phyloP scores from a whole-genome alignment of 2,113 vertebrate species.

The Scomber japonicus region DNA sequence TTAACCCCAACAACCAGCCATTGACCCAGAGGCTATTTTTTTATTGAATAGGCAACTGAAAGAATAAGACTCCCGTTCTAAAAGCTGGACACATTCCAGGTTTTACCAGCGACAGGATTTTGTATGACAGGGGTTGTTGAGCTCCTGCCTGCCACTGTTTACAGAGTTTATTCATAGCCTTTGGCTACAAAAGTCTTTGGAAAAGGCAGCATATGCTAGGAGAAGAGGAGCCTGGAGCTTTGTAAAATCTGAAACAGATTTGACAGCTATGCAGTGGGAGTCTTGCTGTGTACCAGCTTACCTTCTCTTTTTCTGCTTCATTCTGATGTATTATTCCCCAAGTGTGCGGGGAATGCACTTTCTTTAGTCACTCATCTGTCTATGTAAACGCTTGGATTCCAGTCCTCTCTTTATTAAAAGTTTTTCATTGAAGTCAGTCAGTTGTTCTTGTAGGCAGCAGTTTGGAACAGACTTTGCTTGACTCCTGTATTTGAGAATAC shows the following conservation, averaged over 20 bases:
- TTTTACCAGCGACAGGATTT: slow-evolving; percentile 83
- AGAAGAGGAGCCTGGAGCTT: slow-evolving; percentile 77
- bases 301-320: slow-evolving; percentile 81
- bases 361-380: slow-evolving; percentile 76
- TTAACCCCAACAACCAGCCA: slow-evolving; percentile 74
- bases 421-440: slow-evolving; percentile 79
- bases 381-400: slow-evolving; percentile 69
- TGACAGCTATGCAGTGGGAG: slow-evolving; percentile 87
- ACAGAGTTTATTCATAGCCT: slow-evolving; percentile 74
- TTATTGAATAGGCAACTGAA: slow-evolving; percentile 79
- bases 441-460: slow-evolving; percentile 76
- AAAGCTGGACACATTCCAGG: slow-evolving; percentile 82
- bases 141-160: slow-evolving; percentile 77
- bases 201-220: slow-evolving; percentile 69
- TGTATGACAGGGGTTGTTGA: slow-evolving; percentile 72
- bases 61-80: slow-evolving; percentile 79
- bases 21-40: slow-evolving; percentile 86
- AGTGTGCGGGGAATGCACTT: slow-evolving; percentile 76
- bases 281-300: slow-evolving; percentile 86
- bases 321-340: slow-evolving; percentile 78
- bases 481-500: slow-evolving; percentile 76
- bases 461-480: slow-evolving; percentile 63
- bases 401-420: slow-evolving; percentile 60
- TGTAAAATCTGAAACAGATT: slow-evolving; percentile 81
- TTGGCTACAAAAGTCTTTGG: slow-evolving; percentile 67